Evolutionary conservation across 2,888 invertebrate genomes (phyloP).

Genomic region (Nudaria mundana): DNA sequence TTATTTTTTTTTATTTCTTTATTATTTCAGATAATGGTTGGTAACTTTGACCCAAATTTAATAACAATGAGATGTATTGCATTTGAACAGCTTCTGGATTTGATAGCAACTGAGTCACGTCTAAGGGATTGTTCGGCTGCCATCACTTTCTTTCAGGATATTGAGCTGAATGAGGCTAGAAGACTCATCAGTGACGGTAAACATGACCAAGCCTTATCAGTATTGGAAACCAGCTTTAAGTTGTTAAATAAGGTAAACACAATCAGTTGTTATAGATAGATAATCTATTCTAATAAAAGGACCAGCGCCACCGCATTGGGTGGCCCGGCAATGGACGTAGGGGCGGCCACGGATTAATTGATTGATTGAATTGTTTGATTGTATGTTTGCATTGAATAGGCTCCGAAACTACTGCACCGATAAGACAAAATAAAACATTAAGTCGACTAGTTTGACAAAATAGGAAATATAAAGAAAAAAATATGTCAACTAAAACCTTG

Average conservation of each 20-base stretch:
- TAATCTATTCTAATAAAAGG: too few species aligned
- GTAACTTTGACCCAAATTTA: slow-evolving; percentile 86
- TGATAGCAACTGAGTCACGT: slow-evolving; percentile 77
- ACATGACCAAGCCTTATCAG: slow-evolving; percentile 82
- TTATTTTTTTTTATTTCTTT: background rate
- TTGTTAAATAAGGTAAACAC: slow-evolving; percentile 76
- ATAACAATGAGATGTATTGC: slow-evolving; percentile 84
- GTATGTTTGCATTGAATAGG: too few species aligned
- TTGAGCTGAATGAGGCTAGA: slow-evolving; percentile 83
- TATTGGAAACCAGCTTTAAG: slow-evolving; percentile 85
- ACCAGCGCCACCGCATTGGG: too few species aligned
- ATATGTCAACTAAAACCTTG: too few species aligned
- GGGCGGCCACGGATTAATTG: too few species aligned
- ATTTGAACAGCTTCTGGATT: slow-evolving; percentile 83
- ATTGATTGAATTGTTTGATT: too few species aligned
- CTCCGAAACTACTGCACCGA: too few species aligned
- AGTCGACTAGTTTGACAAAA: too few species aligned
- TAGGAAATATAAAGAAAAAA: too few species aligned
- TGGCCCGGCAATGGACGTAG: too few species aligned
- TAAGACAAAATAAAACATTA: too few species aligned
- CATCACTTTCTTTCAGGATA: slow-evolving; percentile 83
- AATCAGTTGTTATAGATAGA: too few species aligned
- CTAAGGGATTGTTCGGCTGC: slow-evolving; percentile 81
- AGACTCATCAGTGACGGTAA: slow-evolving; percentile 80
- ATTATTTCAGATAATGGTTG: slow-evolving; percentile 77